phyloP scores from a whole-genome alignment of 1,140 invertebrate species.

The Lasioglossum baleicum region DNA sequence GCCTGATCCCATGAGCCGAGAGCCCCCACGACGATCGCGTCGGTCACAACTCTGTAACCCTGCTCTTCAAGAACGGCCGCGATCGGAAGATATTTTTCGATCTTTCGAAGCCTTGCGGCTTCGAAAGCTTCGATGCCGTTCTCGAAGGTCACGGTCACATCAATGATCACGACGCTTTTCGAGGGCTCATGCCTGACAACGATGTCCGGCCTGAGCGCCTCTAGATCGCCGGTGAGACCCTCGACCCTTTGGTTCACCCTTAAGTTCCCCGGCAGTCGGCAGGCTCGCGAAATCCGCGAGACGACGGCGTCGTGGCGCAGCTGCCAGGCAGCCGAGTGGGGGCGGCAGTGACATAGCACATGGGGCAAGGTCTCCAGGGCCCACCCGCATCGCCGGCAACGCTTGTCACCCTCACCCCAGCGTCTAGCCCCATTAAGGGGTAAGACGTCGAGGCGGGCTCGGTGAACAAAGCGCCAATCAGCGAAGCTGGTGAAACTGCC shows the following conservation, averaged over 20 bases:
- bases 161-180: not conserved
- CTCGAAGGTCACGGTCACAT: not conserved
- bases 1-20: too few relatives aligned
- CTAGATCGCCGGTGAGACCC: not conserved
- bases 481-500: too few relatives aligned
- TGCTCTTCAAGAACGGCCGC: not conserved
- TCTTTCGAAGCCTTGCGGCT: not conserved
- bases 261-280: not conserved
- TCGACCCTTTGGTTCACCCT: not conserved
- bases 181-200: not conserved
- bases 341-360: not conserved
- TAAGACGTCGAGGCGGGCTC: too few relatives aligned
- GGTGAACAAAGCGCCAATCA: too few relatives aligned
- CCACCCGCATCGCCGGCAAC: too few relatives aligned
- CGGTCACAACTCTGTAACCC: not conserved
- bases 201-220: not conserved
- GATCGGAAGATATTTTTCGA: not conserved
- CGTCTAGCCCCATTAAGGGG: too few relatives aligned
- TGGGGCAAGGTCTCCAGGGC: too few relatives aligned
- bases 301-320: not conserved
- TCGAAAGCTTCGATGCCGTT: not conserved
- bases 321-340: not conserved
- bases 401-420: too few relatives aligned
- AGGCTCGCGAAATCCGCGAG: too few relatives aligned
- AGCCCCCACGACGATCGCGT: too few relatives aligned